Evolutionary conservation across 2,113 vertebrate genomes (phyloP), one percentile per base, ranked within the genome.

Genomic region (Nerophis lumbriciformis): DNA sequence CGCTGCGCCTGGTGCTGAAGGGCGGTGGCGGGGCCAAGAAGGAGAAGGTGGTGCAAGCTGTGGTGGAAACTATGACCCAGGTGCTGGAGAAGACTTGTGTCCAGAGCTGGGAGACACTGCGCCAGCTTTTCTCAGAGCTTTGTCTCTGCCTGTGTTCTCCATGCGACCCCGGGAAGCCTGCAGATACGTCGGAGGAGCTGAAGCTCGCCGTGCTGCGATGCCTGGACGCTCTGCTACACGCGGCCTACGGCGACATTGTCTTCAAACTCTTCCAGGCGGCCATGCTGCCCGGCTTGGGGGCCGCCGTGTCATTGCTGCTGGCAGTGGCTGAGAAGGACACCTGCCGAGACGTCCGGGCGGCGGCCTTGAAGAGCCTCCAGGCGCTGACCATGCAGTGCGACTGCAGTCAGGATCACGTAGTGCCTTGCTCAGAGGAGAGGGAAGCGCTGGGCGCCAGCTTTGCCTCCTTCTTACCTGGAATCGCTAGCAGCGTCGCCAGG

Each of bases 401-500:
- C 62, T 96, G 95, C 73, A 66, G 65, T 12, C 86, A 90, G 62
- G 84, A 89, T 1, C 90, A 92, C 0, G 12, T 50, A 0, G 57
- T 68, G 0, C 75, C 90, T 0, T 76, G 78, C 0, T 69, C 77
- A 12, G 80, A 83, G 0, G 90, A 93, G 63, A 74, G 45, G 1
- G 64, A 61, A 57, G 64, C 55, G 3, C 79, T 94, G 0, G 94
- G 94, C 50, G 81, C 87, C 50, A 73, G 92, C 13, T 86, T 98
- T 77, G 95, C 94, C 19, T 93, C 94, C 1, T 98, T 98, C 75
- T 71, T 99, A 71, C 97, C 97, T 0, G 96, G 97, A n/a, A 85
- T 96, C 65, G 91, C 91, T n/a, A 83, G 83, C 1, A 52, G 90
- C 0, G 71, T 94, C 28, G 82, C 92, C 58, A 90, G 90, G 59